Evolutionary conservation across 2,888 invertebrate species (phyloP).

Genomic region (Mesorhabditis spiculigera): DNA sequence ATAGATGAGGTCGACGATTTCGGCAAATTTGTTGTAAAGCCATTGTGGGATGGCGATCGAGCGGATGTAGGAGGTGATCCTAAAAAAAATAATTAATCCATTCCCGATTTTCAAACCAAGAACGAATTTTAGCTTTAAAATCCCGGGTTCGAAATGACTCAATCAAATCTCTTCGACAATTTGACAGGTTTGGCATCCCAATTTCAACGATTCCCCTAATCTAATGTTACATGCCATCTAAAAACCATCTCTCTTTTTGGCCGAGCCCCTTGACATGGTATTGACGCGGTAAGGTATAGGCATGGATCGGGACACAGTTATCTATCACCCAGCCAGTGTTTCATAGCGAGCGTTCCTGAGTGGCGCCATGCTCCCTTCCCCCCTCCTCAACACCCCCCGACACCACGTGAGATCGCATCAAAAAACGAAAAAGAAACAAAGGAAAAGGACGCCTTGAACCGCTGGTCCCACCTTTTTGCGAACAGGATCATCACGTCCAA

Average conservation of each 20-base stretch:
- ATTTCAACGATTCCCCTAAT: too few relatives aligned
- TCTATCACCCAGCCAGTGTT: too few relatives aligned
- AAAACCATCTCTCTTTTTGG: too few relatives aligned
- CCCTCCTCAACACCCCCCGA: too few relatives aligned
- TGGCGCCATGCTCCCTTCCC: too few relatives aligned
- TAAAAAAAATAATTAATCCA: slow-evolving; percentile 15
- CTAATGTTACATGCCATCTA: too few relatives aligned
- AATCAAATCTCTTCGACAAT: background rate
- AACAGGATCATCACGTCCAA: slow-evolving; percentile 30
- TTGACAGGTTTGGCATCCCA: too few relatives aligned
- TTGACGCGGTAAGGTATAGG: too few relatives aligned
- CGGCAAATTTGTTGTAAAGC: slow-evolving; percentile 25
- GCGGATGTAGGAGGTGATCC: slow-evolving; percentile 27
- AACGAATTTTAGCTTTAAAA: background rate
- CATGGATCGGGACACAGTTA: too few relatives aligned
- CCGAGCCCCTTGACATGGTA: too few relatives aligned
- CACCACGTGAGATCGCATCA: background rate
- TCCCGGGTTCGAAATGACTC: background rate
- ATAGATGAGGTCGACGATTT: slow-evolving; percentile 32
- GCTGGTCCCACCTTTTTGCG: slow-evolving; percentile 26
- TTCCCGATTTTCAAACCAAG: background rate
- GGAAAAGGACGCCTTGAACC: background rate
- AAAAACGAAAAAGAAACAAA: slow-evolving; percentile 3
- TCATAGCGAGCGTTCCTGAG: too few relatives aligned
- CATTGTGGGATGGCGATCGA: slow-evolving; percentile 29